Conservation (phyloP, 2,113 vertebrate genomes). For the Ictidomys tridecemlineatus region DNA sequence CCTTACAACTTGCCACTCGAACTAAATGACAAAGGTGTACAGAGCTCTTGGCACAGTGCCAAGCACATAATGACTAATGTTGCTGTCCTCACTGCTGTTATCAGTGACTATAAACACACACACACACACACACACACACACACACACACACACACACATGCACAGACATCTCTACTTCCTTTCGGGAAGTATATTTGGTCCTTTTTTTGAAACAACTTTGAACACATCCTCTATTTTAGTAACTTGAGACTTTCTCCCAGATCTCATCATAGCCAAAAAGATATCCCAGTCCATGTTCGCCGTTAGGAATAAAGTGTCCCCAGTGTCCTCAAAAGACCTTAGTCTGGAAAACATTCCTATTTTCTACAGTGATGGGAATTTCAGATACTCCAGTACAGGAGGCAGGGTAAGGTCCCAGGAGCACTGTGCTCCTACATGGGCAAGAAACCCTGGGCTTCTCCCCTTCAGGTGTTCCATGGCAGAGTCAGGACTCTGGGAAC, state of each 20-base stretch:
- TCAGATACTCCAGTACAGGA: not conserved
- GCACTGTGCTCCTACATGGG: not conserved
- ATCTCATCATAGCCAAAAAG: slow-evolving; percentile 31
- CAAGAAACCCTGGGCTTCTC: not conserved
- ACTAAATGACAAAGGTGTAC: not conserved
- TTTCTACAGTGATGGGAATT: not conserved
- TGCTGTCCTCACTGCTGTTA: not conserved
- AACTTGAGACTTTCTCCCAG: slow-evolving; percentile 30
- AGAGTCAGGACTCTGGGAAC: not conserved
- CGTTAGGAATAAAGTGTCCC: slow-evolving; percentile 43
- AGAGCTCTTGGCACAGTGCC: not conserved
- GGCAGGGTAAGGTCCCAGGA: not conserved
- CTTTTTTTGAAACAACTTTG: slow-evolving; percentile 20
- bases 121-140: not conserved
- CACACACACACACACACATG: not conserved
- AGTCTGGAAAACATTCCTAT: slow-evolving; percentile 8
- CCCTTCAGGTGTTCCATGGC: not conserved
- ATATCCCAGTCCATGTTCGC: slow-evolving; percentile 2
- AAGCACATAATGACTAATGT: not conserved
- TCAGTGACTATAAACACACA: not conserved
- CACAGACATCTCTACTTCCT: not conserved
- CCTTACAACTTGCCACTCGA: not conserved
- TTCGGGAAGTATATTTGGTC: not conserved
- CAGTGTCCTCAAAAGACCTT: slow-evolving; percentile 50
- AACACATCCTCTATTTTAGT: slow-evolving; percentile 45